phyloP scores from a whole-genome alignment of 1,140 invertebrate genomes.

The Venturia canescens region DNA sequence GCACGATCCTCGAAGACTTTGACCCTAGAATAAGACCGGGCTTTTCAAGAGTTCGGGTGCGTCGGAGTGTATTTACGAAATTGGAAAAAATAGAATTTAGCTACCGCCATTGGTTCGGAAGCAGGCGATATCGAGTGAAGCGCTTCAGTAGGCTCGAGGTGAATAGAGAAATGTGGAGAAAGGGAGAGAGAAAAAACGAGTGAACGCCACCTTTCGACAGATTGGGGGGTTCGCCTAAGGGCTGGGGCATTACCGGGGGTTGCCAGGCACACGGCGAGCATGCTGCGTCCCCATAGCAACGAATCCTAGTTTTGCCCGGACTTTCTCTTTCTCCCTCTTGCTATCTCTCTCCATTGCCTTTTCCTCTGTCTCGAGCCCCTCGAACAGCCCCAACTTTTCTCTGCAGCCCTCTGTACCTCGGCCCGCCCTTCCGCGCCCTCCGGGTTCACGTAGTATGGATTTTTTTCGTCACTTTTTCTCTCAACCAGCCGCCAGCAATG shows the following conservation, averaged over 20 bases:
- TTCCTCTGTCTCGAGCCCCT: constrained; percentile 3
- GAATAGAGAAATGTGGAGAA: neutral
- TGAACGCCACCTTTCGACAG: constrained; percentile 51
- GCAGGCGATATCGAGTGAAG: neutral
- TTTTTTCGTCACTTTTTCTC: constrained; percentile 56
- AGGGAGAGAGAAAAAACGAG: neutral
- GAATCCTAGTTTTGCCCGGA: constrained; percentile 68
- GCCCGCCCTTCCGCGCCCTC: constrained; percentile 59
- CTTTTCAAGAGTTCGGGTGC: constrained; percentile 23
- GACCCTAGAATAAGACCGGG: constrained; percentile 3
- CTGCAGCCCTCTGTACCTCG: constrained; percentile 51
- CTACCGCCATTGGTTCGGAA: constrained; percentile 42
- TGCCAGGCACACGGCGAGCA: constrained; percentile 37
- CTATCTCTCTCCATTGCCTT: neutral
- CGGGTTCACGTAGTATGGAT: constrained; percentile 58
- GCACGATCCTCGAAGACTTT: constrained; percentile 23
- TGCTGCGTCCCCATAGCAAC: constrained; percentile 66
- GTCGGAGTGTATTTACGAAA: constrained; percentile 18
- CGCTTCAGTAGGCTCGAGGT: too few relatives aligned
- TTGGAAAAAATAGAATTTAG: constrained; percentile 65
- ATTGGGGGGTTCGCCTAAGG: constrained; percentile 49
- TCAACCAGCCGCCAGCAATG: neutral
- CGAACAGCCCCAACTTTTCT: constrained; percentile 57
- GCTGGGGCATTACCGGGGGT: constrained; percentile 25
- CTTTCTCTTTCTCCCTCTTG: neutral